Base-by-base conservation (phyloP, 2,888 invertebrate species). In the Eudiplozoon nipponicum region DNA sequence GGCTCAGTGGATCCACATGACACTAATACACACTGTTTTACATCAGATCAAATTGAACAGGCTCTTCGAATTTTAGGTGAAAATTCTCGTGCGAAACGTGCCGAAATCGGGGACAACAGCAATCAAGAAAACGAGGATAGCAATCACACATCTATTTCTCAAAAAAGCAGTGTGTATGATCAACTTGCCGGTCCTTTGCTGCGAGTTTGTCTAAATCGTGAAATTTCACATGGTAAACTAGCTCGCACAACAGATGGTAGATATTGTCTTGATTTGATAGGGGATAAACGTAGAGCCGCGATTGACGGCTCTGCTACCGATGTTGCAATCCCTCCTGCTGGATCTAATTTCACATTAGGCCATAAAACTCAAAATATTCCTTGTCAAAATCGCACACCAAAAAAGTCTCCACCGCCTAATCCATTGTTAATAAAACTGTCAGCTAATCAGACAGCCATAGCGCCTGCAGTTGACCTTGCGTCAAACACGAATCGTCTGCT, bases 201-300 rank as follows among this genome's bases (percentile, higher is more conserved):
- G 31, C 9, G 31, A 15, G 13, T 31, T 5, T 31, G 21, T 18
- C 3, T 41, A 3, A 38, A 41, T n/a, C 4, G 41, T 3, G 41
- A 41, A 41, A 20, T 20, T 11, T 19, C 35, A 3, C 19, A 19
- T n/a, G 41, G 41, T 3, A 29, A 29, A 18, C 22, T 41, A 21
- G 22, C 13, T 19, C 15, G 26, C 5, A 18, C n/a, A 3, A 15
- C 21, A 5, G 38, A 40, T 19, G 26, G 38, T 17, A 26, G 22
- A 21, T 41, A 41, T 29, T 18, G 20, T 15, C 11, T 41, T 13
- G 41, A 41, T 40, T 38, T 28, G 29, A 13, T 15, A n/a, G 41
- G 41, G 11, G 37, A 28, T 4, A 39, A 41, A 18, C 34, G 35
- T 11, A 34, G 21, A 19, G n/a, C n/a, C n/a, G n/a, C n/a, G n/a